Percentiles rank a stretch among this genome's conserved stretches.
phyloP scores from a whole-genome alignment of 1,140 invertebrate genomes.

The Drosophila willistoni region DNA sequence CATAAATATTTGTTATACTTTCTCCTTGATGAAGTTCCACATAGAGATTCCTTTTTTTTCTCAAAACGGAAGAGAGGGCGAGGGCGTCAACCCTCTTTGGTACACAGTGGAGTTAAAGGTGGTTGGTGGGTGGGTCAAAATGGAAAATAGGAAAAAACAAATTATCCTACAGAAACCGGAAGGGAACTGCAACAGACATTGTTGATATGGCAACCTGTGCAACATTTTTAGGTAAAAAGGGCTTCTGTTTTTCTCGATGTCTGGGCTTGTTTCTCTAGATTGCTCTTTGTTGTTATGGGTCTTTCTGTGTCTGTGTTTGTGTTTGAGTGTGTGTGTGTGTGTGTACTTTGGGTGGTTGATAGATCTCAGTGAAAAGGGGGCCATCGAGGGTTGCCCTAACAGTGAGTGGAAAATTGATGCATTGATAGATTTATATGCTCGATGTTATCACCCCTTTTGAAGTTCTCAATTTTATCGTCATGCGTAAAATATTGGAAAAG shows the following conservation, averaged over 20 bases:
- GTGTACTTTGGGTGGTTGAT: constrained; percentile 66
- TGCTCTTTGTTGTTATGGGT: constrained; percentile 69
- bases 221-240: constrained; percentile 63
- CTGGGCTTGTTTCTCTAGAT: constrained; percentile 44
- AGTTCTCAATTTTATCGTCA: neutral
- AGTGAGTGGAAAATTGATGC: constrained; percentile 22
- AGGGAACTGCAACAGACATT: constrained; percentile 66
- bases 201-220: constrained; percentile 72
- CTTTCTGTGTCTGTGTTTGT: constrained; percentile 13
- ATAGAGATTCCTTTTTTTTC: constrained; percentile 35
- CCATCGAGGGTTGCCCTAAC: constrained; percentile 6
- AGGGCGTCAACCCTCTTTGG: constrained; percentile 44
- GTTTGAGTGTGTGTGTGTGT: constrained; percentile 46
- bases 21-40: constrained; percentile 46
- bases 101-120: neutral
- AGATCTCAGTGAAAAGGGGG: constrained; percentile 10
- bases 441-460: constrained; percentile 22
- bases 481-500: constrained; percentile 15
- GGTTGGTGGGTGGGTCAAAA: constrained; percentile 24
- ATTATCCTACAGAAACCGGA: constrained; percentile 60
- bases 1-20: constrained; percentile 82
- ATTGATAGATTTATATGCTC: constrained; percentile 1
- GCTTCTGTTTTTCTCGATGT: constrained; percentile 60
- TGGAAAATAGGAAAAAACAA: constrained; percentile 54
- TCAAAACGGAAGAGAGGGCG: neutral